phyloP scores from a whole-genome alignment of 2,113 vertebrate species.

The Pluvianellus socialis region DNA sequence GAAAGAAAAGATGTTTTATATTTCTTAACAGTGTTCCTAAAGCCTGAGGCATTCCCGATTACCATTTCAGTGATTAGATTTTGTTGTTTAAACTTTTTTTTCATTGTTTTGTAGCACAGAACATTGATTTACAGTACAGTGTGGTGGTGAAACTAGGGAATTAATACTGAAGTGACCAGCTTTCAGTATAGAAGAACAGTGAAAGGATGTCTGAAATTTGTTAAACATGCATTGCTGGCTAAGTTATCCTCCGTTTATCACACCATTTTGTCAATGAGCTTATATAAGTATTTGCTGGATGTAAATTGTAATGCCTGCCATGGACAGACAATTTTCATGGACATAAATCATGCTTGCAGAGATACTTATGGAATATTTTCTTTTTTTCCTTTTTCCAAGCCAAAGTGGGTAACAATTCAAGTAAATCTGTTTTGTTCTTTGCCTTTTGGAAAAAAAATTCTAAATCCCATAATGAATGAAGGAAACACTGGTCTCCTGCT shows the following conservation, averaged over 20 bases:
- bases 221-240: neutral
- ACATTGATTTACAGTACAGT: neutral
- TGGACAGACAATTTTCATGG: neutral
- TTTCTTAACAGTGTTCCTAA: neutral
- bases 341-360: neutral
- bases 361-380: neutral
- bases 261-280: neutral
- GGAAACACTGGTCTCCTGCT: neutral
- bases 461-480: neutral
- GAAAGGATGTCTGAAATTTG: neutral
- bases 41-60: neutral
- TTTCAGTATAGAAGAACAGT: neutral
- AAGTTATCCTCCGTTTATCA: neutral
- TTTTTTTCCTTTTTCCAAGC: neutral
- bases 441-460: neutral
- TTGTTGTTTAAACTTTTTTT: neutral
- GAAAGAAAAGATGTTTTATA: neutral
- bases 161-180: neutral
- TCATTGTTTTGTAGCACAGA: neutral
- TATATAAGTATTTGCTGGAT: neutral
- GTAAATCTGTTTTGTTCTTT: neutral
- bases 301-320: neutral
- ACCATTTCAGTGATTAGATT: neutral
- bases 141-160: neutral
- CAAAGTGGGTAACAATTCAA: neutral